These are phyloP conservation scores for Bombus soroeensis DNA, from an alignment of 1,140 invertebrate genomes.

Conservation along the genomic window DNA sequence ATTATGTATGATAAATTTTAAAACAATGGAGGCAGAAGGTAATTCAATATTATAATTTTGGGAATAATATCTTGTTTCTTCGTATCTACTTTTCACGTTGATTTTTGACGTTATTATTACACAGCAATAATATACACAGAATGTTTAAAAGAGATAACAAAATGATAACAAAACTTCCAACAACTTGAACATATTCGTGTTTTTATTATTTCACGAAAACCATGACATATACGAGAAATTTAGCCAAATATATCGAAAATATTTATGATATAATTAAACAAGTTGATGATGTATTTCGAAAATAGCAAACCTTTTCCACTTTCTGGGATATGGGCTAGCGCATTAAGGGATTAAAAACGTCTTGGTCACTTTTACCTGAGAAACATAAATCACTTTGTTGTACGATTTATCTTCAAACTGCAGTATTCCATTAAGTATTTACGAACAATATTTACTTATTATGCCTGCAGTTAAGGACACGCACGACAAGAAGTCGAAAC, in stretches of 20 bases:
- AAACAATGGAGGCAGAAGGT: no score
- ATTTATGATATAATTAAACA: no score
- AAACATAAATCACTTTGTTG: no score
- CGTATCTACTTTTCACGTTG: background rate
- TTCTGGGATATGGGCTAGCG: rapidly evolving
- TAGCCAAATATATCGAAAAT: rapidly evolving
- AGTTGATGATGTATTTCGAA: no score
- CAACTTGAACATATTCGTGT: no score
- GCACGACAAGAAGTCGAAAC: background rate
- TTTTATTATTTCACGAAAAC: no score
- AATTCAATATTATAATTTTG: background rate
- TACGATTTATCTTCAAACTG: background rate
- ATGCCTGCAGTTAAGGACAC: background rate
- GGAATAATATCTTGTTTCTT: background rate
- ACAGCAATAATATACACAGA: background rate
- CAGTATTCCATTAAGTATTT: background rate
- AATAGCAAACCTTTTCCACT: rapidly evolving
- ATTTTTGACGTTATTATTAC: background rate
- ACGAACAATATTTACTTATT: background rate
- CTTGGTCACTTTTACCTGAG: background rate
- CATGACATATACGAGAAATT: no score
- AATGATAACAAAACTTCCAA: background rate
- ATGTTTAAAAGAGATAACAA: background rate
- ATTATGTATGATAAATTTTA: no score
- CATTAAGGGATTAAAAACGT: rapidly evolving